These are phyloP conservation scores for Cygnus olor DNA, from an alignment of 2,797 vertebrate genomes.

Conservation along the genomic window DNA sequence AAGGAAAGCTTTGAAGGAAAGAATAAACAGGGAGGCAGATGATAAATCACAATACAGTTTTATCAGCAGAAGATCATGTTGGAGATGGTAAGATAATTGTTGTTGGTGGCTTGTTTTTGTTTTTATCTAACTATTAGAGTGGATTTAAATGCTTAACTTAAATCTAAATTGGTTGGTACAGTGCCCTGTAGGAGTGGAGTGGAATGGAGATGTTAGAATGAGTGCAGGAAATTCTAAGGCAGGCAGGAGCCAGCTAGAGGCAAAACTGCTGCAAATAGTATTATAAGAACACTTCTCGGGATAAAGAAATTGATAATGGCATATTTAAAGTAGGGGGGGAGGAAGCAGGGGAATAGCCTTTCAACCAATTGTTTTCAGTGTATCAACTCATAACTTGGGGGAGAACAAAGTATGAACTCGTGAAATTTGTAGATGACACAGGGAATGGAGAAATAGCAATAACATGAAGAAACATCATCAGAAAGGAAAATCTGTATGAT, in stretches of 20 bases:
- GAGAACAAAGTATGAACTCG: neutral
- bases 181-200: neutral
- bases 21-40: neutral
- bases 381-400: neutral
- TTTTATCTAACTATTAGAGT: neutral
- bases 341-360: neutral
- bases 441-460: neutral
- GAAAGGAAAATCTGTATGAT: neutral
- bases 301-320: neutral
- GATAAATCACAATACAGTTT: neutral
- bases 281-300: neutral
- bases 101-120: neutral
- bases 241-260: neutral
- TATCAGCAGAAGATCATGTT: neutral
- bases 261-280: neutral
- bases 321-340: neutral
- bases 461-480: neutral
- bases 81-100: neutral
- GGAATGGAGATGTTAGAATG: neutral
- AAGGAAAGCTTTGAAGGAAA: neutral
- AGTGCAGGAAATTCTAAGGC: neutral
- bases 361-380: neutral
- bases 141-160: neutral
- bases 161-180: neutral
- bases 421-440: neutral